phyloP scores from a whole-genome alignment of 1,140 invertebrate genomes.

The Aphaenogaster ashmeadi region DNA sequence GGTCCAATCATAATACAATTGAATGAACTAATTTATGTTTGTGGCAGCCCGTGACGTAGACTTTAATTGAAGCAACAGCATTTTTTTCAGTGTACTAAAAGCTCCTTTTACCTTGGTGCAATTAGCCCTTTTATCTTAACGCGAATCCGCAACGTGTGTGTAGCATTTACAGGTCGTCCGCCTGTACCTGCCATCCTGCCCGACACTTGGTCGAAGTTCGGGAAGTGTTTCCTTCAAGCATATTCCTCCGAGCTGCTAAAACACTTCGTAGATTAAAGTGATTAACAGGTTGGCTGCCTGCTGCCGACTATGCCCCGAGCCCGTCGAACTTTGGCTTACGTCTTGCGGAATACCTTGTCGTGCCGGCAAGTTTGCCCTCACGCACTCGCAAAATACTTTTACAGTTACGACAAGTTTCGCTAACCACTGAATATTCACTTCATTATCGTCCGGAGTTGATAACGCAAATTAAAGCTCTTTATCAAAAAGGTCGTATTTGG shows the following conservation, averaged over 20 bases:
- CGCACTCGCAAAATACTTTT: constrained; percentile 57
- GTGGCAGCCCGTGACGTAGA: too few relatives aligned
- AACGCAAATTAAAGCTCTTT: constrained; percentile 11
- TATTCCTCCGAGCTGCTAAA: constrained; percentile 60
- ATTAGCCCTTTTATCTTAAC: background rate
- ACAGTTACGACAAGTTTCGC: constrained; percentile 2
- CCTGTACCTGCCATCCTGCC: constrained; percentile 27
- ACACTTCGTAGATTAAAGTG: constrained; percentile 73
- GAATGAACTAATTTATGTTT: too few relatives aligned
- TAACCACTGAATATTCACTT: constrained; percentile 1
- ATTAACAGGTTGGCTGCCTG: constrained; percentile 71
- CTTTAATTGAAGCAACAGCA: too few relatives aligned
- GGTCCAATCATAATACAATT: too few relatives aligned
- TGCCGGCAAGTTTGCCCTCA: constrained; percentile 11
- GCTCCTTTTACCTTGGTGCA: background rate
- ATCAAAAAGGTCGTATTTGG: too few relatives aligned
- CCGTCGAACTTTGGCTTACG: constrained; percentile 65
- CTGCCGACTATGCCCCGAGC: constrained; percentile 34
- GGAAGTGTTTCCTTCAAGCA: constrained; percentile 40
- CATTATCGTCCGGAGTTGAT: background rate
- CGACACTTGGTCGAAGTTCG: constrained; percentile 34
- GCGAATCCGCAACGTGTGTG: background rate
- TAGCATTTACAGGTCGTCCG: background rate
- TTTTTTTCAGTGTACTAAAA: background rate
- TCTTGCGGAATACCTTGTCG: constrained; percentile 49